Conservation (phyloP, 2,797 vertebrate genomes). For the Ptychobarbus kaznakovi region DNA sequence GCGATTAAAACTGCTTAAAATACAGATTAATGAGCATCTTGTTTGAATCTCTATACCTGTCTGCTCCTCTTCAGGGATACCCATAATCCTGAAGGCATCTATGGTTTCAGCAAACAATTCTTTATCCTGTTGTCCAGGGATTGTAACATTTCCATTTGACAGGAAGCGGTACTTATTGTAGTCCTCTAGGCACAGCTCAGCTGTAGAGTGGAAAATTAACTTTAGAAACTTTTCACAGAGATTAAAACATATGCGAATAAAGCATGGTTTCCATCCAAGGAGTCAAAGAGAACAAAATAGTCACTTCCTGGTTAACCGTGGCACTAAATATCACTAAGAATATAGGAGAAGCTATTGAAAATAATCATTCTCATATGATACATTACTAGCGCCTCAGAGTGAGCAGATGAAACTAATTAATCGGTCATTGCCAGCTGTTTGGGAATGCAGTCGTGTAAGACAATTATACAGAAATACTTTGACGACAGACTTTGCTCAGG, state of each 20-base stretch:
- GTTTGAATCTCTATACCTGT: conserved; percentile 73
- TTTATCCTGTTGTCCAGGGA: conserved; percentile 86
- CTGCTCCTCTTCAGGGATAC: conserved; percentile 87
- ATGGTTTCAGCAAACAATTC: conserved; percentile 88
- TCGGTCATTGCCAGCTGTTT: no score
- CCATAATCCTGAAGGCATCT: conserved; percentile 89
- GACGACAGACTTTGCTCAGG: no score
- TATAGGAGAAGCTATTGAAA: no score
- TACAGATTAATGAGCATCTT: background rate
- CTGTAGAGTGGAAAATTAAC: conserved; percentile 55
- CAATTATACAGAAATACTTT: no score
- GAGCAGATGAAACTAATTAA: no score
- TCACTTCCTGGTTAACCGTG: no score
- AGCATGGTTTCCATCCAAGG: no score
- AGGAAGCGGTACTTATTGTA: conserved; percentile 90
- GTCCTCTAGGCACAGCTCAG: conserved; percentile 84
- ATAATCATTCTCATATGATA: no score
- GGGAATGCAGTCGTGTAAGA: no score
- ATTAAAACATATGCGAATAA: background rate
- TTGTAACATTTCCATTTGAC: conserved; percentile 87
- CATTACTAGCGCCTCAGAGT: no score
- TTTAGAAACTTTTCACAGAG: background rate
- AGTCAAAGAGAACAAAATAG: no score
- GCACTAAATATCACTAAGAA: no score
- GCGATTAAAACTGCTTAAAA: background rate